Evolutionary conservation across 2,797 vertebrate species (phyloP).

Genomic region (Sciaenops ocellatus): DNA sequence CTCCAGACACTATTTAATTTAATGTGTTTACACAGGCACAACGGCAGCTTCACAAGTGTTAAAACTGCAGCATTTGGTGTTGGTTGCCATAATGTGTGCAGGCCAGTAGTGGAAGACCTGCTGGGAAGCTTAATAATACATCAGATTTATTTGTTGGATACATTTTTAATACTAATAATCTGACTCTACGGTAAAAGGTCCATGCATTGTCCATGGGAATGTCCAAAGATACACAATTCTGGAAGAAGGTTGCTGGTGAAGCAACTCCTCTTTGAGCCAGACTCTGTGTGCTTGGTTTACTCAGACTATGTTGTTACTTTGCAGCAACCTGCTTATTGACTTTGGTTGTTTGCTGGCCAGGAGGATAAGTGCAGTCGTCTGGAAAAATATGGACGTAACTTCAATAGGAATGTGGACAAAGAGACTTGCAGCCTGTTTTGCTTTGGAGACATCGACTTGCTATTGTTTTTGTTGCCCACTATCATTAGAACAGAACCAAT

Average conservation of each 20-base stretch:
- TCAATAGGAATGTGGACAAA: not conserved
- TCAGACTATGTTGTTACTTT: not conserved
- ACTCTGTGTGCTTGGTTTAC: not conserved
- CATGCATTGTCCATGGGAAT: not conserved
- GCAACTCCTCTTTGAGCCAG: not conserved
- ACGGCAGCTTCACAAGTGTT: not conserved
- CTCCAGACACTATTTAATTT: not conserved
- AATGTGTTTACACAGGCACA: not conserved
- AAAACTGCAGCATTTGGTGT: not conserved
- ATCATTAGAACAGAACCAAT: not conserved
- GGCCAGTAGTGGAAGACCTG: not conserved
- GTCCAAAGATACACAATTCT: not conserved
- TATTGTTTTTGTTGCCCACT: not conserved
- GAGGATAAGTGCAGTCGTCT: not conserved
- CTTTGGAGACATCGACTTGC: not conserved
- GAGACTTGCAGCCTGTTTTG: not conserved
- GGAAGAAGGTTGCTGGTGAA: not conserved
- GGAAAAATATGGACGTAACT: not conserved
- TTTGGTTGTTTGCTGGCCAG: not conserved
- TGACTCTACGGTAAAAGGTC: not conserved
- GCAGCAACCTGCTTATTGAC: constrained; percentile 1
- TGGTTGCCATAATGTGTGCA: not conserved
- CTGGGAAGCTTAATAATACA: not conserved
- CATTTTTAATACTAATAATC: not conserved
- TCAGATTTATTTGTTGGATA: not conserved